Evolutionary conservation across 2,113 vertebrate species (phyloP).

Genomic region (Indri indri): DNA sequence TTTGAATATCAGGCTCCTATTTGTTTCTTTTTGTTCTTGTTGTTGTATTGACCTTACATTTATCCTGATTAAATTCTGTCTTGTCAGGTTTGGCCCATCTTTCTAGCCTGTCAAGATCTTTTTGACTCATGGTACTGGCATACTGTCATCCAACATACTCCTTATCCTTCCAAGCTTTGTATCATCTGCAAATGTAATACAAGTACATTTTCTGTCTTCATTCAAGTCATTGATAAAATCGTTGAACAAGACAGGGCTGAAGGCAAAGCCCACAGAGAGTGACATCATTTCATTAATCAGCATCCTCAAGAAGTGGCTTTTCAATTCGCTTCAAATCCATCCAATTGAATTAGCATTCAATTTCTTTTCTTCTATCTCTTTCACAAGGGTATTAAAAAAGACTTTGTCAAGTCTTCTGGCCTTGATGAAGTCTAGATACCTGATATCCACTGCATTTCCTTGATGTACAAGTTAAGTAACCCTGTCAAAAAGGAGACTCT

Average conservation of each 20-base stretch:
- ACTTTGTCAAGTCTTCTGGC: neutral
- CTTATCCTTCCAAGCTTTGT: constrained; percentile 25
- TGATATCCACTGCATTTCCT: neutral
- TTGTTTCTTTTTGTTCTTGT: neutral
- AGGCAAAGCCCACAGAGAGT: constrained; percentile 18
- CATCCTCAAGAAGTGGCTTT: constrained; percentile 35
- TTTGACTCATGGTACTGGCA: neutral
- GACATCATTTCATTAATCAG: constrained; percentile 57
- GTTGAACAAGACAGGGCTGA: neutral
- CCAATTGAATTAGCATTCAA: neutral
- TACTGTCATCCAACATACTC: constrained; percentile 17
- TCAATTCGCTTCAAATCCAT: constrained; percentile 56
- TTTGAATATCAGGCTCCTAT: neutral
- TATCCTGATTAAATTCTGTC: constrained; percentile 37
- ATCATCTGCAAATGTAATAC: constrained; percentile 7
- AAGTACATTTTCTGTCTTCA: constrained; percentile 39
- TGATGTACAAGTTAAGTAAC: neutral
- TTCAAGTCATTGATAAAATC: constrained; percentile 53
- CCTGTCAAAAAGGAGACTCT: neutral
- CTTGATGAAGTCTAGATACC: constrained; percentile 8
- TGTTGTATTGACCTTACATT: constrained; percentile 7
- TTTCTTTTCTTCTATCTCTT: neutral
- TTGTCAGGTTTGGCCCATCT: constrained; percentile 31
- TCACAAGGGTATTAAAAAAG: constrained; percentile 23
- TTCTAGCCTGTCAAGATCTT: constrained; percentile 44